Percentiles rank a stretch among this genome's conserved stretches.
These are phyloP conservation scores for Callocephalon fimbriatum DNA, from an alignment of 2,113 vertebrate species.

Conservation along the genomic window DNA sequence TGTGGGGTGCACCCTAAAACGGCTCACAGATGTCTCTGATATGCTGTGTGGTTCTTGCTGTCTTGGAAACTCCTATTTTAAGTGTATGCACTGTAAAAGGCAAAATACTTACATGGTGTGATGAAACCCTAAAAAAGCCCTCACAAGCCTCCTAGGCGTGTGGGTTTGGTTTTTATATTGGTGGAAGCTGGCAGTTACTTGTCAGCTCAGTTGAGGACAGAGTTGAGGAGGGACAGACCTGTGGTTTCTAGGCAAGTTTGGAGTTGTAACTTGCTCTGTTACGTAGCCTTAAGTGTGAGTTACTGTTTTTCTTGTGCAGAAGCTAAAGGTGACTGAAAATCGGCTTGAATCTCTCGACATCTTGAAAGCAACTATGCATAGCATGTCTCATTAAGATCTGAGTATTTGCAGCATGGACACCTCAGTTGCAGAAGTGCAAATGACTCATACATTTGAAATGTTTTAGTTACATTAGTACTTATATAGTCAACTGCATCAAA, in stretches of 20 bases:
- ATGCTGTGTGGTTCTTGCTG: background rate
- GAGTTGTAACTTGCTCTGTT: background rate
- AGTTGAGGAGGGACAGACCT: background rate
- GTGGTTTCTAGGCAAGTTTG: background rate
- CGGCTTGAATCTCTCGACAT: background rate
- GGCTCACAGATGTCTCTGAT: background rate
- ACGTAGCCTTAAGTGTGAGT: background rate
- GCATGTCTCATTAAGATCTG: background rate
- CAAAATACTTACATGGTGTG: background rate
- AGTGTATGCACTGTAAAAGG: background rate
- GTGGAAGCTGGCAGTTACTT: background rate
- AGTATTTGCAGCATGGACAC: background rate
- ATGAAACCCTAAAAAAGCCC: background rate
- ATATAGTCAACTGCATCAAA: background rate
- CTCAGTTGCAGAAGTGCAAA: background rate
- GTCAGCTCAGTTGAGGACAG: background rate
- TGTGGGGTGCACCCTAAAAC: background rate
- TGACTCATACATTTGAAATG: background rate
- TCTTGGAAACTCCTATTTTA: slow-evolving; percentile 18
- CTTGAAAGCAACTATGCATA: background rate
- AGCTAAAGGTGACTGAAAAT: background rate
- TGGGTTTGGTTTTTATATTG: background rate
- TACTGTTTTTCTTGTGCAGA: background rate
- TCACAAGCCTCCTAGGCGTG: background rate
- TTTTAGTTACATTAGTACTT: background rate